These are phyloP conservation scores for Borostomias antarcticus DNA, from an alignment of 2,797 vertebrate genomes.

Conservation along the genomic window DNA sequence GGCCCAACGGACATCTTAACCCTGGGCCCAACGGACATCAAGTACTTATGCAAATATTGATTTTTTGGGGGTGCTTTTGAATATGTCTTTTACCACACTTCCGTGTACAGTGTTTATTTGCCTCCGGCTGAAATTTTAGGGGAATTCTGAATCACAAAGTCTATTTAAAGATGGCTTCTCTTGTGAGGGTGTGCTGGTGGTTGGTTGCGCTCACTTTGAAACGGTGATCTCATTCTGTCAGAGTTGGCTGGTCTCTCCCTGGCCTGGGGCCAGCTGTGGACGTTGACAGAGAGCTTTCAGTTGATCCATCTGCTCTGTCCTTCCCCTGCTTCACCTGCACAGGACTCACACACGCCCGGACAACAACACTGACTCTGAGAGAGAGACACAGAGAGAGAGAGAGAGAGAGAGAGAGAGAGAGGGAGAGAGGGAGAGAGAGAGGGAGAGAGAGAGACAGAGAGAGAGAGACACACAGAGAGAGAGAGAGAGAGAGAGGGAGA, in stretches of 20 bases:
- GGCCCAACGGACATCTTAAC: slow-evolving; percentile 36
- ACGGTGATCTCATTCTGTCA: slow-evolving; percentile 53
- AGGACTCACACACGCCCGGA: slow-evolving; percentile 21
- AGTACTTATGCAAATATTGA: slow-evolving; percentile 59
- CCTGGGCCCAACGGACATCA: too few relatives aligned
- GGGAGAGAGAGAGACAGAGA: too few relatives aligned
- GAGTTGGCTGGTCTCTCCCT: slow-evolving; percentile 53
- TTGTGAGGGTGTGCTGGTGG: slow-evolving; percentile 40
- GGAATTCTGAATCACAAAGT: slow-evolving; percentile 68
- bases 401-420: background rate
- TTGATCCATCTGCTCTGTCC: slow-evolving; percentile 47
- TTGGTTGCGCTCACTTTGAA: slow-evolving; percentile 50
- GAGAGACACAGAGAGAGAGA: slow-evolving; percentile 67
- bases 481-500: background rate
- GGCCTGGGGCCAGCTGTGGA: slow-evolving; percentile 55
- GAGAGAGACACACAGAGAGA: too few relatives aligned
- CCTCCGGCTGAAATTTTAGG: slow-evolving; percentile 61
- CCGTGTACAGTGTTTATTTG: slow-evolving; percentile 63
- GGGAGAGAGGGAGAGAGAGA: too few relatives aligned
- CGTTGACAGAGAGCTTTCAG: slow-evolving; percentile 29
- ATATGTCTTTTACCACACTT: slow-evolving; percentile 64
- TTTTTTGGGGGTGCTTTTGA: slow-evolving; percentile 45
- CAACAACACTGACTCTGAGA: too few relatives aligned
- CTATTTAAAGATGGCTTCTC: slow-evolving; percentile 69
- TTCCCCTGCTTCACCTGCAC: too few relatives aligned